phyloP scores from a whole-genome alignment of 2,888 invertebrate species.

The Muscina levida region DNA sequence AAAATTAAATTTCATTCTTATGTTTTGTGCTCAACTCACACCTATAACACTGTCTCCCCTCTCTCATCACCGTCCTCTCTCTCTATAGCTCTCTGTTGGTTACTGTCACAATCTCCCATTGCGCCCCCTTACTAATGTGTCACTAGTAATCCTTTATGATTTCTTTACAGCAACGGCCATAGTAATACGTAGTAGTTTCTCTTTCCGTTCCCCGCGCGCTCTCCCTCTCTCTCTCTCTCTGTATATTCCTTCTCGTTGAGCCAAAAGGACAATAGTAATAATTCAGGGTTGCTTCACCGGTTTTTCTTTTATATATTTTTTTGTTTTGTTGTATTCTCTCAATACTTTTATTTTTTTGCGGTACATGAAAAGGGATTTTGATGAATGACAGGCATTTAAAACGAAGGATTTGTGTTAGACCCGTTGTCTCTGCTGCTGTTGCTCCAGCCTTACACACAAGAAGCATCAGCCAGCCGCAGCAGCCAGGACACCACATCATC shows the following conservation, averaged over 20 bases:
- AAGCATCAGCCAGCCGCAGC: neutral
- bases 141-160: conserved; percentile 52
- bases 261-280: conserved; percentile 9
- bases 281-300: conserved; percentile 50
- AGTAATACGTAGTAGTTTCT: neutral
- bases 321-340: no score
- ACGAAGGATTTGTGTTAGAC: conserved; percentile 36
- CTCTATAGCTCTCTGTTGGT: conserved; percentile 8
- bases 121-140: neutral
- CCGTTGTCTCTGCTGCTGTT: conserved; percentile 23
- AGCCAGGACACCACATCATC: no score
- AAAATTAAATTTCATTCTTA: conserved; percentile 52
- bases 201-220: neutral
- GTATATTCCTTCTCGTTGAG: no score
- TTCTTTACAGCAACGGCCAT: conserved; percentile 23
- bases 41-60: neutral
- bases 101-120: conserved; percentile 10
- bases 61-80: conserved; percentile 7
- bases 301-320: neutral
- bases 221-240: neutral
- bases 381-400: conserved; percentile 58
- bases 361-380: conserved; percentile 53
- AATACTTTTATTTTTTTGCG: conserved; percentile 21
- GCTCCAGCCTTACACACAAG: neutral
- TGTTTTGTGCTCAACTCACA: conserved; percentile 70